phyloP scores from a whole-genome alignment of 2,113 vertebrate species.

The Catharus minimus region DNA sequence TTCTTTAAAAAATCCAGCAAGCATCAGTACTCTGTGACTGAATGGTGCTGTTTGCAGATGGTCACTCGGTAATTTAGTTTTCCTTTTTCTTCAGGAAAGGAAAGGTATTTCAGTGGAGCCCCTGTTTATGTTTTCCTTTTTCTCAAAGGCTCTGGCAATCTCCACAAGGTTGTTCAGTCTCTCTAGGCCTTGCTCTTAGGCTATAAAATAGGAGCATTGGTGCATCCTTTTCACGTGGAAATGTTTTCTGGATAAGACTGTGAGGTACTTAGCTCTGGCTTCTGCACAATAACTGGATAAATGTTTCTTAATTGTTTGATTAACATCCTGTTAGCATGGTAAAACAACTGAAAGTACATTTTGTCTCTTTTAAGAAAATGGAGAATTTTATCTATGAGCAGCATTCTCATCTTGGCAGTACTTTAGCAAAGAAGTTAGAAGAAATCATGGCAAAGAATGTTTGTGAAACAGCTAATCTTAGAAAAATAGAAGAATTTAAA shows the following conservation, averaged over 20 bases:
- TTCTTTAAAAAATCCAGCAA: neutral
- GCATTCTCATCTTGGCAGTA: neutral
- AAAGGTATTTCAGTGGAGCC: neutral
- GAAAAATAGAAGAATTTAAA: constrained; percentile 43
- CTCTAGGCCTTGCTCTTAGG: neutral
- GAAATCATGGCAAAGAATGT: neutral
- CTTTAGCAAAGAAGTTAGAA: neutral
- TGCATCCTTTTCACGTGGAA: neutral
- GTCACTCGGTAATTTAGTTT: neutral
- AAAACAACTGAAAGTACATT: neutral
- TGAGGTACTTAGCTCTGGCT: neutral
- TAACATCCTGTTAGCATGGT: neutral
- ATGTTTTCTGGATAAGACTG: neutral
- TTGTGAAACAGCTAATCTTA: constrained; percentile 39
- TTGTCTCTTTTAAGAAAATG: neutral
- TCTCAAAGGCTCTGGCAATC: fast-evolving
- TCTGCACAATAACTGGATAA: neutral
- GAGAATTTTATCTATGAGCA: neutral
- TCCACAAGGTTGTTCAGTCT: neutral
- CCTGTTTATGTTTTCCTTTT: neutral
- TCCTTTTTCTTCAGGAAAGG: neutral
- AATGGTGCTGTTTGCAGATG: neutral
- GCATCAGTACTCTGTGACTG: neutral
- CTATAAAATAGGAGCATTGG: neutral
- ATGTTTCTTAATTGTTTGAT: neutral